These are phyloP conservation scores for Enhydra lutris DNA, from an alignment of 2,113 vertebrate genomes.

Conservation along the genomic window DNA sequence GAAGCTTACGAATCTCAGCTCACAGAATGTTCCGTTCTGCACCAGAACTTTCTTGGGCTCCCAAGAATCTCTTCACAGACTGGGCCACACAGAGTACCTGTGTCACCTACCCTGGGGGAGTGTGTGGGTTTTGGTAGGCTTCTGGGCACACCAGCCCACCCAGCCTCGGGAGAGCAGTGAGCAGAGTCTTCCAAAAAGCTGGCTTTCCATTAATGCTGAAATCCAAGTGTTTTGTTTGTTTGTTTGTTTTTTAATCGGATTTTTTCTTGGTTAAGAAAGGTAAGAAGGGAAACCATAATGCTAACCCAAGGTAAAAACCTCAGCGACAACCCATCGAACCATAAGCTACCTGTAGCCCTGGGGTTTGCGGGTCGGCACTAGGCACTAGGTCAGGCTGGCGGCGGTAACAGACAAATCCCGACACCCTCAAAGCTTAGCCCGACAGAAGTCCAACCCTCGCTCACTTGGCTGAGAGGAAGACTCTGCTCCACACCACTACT, in stretches of 20 bases:
- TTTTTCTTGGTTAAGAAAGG: constrained; percentile 7
- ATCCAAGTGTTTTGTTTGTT: not conserved
- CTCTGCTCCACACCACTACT: not conserved
- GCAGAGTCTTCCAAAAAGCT: not conserved
- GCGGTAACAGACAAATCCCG: not conserved
- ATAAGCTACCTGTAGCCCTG: too few species aligned
- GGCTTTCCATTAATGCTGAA: not conserved
- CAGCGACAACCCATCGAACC: not conserved
- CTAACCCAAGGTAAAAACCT: not conserved
- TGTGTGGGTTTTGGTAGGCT: not conserved
- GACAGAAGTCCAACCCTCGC: not conserved
- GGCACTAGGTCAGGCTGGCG: not conserved
- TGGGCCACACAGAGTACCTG: not conserved
- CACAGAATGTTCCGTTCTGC: not conserved
- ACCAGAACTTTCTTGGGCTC: not conserved
- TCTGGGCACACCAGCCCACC: not conserved
- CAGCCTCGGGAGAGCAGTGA: not conserved
- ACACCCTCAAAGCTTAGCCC: not conserved
- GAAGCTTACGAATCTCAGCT: not conserved
- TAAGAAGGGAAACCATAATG: not conserved
- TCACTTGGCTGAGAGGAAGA: not conserved
- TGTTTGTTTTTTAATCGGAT: not conserved
- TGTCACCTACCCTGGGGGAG: not conserved
- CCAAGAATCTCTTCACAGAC: not conserved
- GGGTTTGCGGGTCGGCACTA: not conserved